A percentile compares a stretch with the other conserved stretches of the same genome.
Evolutionary conservation across 2,888 invertebrate genomes (phyloP).

Genomic region (Diplazon laetatorius): DNA sequence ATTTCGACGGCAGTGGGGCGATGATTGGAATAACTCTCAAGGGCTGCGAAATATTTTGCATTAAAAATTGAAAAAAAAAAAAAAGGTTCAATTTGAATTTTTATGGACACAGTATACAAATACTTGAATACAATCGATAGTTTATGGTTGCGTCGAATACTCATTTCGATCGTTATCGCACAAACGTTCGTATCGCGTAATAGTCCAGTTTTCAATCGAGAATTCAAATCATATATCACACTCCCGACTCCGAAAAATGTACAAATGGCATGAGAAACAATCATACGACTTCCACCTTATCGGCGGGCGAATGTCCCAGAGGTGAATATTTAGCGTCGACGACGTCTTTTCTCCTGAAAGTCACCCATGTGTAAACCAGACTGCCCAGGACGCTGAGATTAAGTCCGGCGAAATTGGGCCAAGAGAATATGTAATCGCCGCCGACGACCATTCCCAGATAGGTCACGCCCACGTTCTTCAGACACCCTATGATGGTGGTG

Average conservation of each 20-base stretch:
- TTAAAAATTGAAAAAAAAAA: too few relatives aligned
- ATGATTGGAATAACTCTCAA: too few relatives aligned
- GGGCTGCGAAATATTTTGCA: neutral
- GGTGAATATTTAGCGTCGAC: slow-evolving; percentile 76
- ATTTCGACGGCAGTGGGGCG: too few relatives aligned
- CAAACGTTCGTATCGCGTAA: neutral
- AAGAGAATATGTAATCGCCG: slow-evolving; percentile 98
- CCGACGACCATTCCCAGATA: slow-evolving; percentile 99
- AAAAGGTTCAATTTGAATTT: too few relatives aligned
- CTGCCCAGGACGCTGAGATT: slow-evolving; percentile 96
- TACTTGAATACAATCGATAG: too few relatives aligned
- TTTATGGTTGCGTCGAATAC: neutral
- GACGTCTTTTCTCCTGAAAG: slow-evolving; percentile 87
- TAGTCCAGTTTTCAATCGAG: slow-evolving; percentile 53
- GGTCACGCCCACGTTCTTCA: slow-evolving; percentile 98
- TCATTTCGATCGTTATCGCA: neutral
- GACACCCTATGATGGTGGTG: slow-evolving; percentile 98
- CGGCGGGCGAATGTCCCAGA: slow-evolving; percentile 69
- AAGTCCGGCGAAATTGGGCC: slow-evolving; percentile 97
- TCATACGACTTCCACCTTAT: slow-evolving; percentile 82
- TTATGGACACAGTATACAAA: too few relatives aligned
- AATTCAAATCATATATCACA: slow-evolving; percentile 22
- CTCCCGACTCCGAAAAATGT: neutral
- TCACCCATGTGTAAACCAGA: slow-evolving; percentile 93
- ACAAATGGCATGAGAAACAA: slow-evolving; percentile 36